A percentile compares a stretch with the other conserved stretches of the same genome.
phyloP scores from a whole-genome alignment of 2,113 vertebrate species.

The Cromileptes altivelis region DNA sequence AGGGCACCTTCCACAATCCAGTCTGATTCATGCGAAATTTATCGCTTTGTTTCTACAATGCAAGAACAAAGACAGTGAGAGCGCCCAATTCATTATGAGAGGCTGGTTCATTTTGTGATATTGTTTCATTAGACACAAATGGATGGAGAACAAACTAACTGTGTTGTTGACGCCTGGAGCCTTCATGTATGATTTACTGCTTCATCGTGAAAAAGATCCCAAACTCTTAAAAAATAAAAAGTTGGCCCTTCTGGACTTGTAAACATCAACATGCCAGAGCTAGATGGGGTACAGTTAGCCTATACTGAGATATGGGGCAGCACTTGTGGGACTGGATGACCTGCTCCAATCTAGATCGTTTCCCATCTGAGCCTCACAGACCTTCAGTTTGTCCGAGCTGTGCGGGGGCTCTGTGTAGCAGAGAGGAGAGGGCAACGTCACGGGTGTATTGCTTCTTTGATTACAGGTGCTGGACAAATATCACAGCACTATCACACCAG shows the following conservation, averaged over 20 bases:
- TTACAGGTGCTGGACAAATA: conserved; percentile 45
- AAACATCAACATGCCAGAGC: conserved; percentile 20
- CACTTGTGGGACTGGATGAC: conserved; percentile 40
- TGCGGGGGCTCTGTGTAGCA: conserved; percentile 3
- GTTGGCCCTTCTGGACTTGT: conserved; percentile 1
- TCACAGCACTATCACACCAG: conserved; percentile 29
- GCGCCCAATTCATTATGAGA: conserved; percentile 33
- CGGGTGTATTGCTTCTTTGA: conserved; percentile 42
- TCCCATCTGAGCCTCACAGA: conserved; percentile 48
- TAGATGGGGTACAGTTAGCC: conserved; percentile 8
- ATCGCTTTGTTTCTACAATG: conserved; percentile 30
- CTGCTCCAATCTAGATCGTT: conserved; percentile 34
- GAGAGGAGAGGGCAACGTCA: conserved; percentile 19
- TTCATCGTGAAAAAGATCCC: neutral
- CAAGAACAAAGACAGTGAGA: conserved; percentile 29
- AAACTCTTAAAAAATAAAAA: conserved; percentile 12
- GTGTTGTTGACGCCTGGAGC: conserved; percentile 61
- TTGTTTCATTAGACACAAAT: conserved; percentile 54
- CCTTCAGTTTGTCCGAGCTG: conserved; percentile 52
- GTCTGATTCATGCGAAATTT: conserved; percentile 47
- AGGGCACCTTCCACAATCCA: conserved; percentile 55
- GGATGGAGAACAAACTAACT: conserved; percentile 52
- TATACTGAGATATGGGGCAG: conserved; percentile 33
- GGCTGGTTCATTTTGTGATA: conserved; percentile 31
- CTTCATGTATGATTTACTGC: conserved; percentile 49